These are phyloP conservation scores for Drosophila gaucha DNA, from an alignment of 2,888 invertebrate species.

Conservation along the genomic window DNA sequence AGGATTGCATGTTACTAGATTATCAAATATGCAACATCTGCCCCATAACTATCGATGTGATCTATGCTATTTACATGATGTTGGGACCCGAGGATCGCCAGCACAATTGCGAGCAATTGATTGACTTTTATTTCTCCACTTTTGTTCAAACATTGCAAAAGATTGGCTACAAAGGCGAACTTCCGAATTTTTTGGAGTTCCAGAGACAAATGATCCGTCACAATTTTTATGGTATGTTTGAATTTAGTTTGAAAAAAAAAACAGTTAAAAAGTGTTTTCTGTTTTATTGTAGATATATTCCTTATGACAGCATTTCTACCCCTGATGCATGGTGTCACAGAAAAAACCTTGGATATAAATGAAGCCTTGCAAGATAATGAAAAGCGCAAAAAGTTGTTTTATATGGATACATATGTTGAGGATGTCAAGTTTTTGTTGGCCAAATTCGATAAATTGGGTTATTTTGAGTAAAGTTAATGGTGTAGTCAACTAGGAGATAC, in stretches of 20 bases:
- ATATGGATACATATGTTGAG: conserved; percentile 13
- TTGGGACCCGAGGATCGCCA: conserved; percentile 54
- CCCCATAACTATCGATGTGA: conserved; percentile 54
- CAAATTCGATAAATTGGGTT: conserved; percentile 38
- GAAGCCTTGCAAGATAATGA: conserved; percentile 21
- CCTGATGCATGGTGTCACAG: conserved; percentile 15
- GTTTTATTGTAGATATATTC: conserved; percentile 22
- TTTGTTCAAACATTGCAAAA: conserved; percentile 59
- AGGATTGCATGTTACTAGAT: conserved; percentile 62
- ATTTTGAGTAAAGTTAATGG: conserved; percentile 40
- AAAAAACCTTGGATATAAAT: conserved; percentile 2
- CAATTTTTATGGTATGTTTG: conserved; percentile 52
- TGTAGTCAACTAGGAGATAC: too few species aligned
- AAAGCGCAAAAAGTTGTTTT: conserved; percentile 21
- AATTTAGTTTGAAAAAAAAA: too few species aligned
- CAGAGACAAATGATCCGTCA: conserved; percentile 51
- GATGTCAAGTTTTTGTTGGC: conserved; percentile 36
- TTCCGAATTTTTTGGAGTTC: conserved; percentile 61
- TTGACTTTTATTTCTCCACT: conserved; percentile 50
- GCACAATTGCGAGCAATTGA: conserved; percentile 9
- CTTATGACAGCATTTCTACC: conserved; percentile 32
- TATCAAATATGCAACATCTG: conserved; percentile 61
- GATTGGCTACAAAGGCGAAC: conserved; percentile 55
- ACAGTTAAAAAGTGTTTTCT: conserved; percentile 48
- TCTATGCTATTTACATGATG: conserved; percentile 64